A percentile compares a stretch with the other conserved stretches of the same genome.
Conservation (phyloP, 2,113 vertebrate species). For the Daubentonia madagascariensis region DNA sequence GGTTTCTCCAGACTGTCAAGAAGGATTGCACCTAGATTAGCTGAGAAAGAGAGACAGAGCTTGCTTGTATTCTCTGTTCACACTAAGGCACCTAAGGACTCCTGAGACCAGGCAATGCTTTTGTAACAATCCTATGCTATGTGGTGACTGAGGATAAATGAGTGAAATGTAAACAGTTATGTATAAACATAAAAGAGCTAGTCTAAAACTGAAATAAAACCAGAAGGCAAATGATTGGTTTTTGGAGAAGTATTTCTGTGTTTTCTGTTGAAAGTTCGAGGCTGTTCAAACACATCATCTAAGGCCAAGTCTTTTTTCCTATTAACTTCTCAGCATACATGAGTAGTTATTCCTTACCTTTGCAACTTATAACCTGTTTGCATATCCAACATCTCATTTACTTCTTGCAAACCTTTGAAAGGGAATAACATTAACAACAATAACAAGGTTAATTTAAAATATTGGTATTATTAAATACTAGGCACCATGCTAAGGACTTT, state of each 20-base stretch:
- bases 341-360: neutral
- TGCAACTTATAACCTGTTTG: neutral
- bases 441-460: neutral
- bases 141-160: neutral
- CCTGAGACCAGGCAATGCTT: conserved; percentile 50
- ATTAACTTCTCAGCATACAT: neutral
- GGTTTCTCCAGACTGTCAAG: neutral
- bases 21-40: conserved; percentile 3
- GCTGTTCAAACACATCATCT: neutral
- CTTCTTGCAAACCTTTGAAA: neutral
- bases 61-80: conserved; percentile 60
- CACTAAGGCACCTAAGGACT: conserved; percentile 52
- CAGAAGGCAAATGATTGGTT: neutral
- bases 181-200: neutral
- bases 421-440: neutral
- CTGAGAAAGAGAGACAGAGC: conserved; percentile 42
- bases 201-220: neutral
- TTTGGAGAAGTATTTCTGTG: neutral
- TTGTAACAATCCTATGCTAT: conserved; percentile 50
- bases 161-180: conserved; percentile 60
- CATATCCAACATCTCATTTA: neutral
- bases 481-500: neutral
- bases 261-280: neutral
- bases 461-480: neutral
- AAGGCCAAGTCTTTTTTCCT: neutral